Base-by-base conservation (phyloP, 2,888 invertebrate species). In the Selenia dentaria region DNA sequence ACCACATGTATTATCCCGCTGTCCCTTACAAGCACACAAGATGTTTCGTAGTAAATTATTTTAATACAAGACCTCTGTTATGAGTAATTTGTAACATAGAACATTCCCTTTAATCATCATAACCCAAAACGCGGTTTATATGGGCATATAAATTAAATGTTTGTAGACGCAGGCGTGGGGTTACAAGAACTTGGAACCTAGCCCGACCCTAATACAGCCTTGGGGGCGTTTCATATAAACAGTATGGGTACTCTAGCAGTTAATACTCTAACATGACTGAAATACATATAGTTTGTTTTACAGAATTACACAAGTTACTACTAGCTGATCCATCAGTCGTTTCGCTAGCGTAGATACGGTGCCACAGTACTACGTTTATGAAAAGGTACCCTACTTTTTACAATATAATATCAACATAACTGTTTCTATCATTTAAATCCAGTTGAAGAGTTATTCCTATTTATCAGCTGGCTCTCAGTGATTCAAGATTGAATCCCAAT, bases 111-210 rank as follows among this genome's bases (percentile, higher is more conserved):
- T 78, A 79, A 80, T 79, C 81, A 74, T 74, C 64, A 69, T 65
- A 67, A 56, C 70, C 70, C 41, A 22, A n/a, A 41, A 41, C 24
- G 32, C 14, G 41, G 41, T 76, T 77, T 78, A 75, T 72, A 71
- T 76, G 70, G 73, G 68, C 41, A 55, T 77, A 77, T 87, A 86
- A 84, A 83, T 84, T 83, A 74, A 79, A 76, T 70, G 73, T 74
- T 40, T 40, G 46, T 27, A 40, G 34, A 66, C 71, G 73, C 70
- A 62, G 47, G 55, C 57, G 61, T 43, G 53, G 59, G 62, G 65
- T 59, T 83, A 87, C 85, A 86, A 86, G 85, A 83, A 66, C 78
- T 79, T 87, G 87, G 87, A 83, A 77, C 70, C 71, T 67, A 70
- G 80, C 83, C 82, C 82, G 74, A 70, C 70, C 78, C 73, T 80